These are phyloP conservation scores for Catharus minimus DNA, from an alignment of 2,113 vertebrate species.

Conservation along the genomic window DNA sequence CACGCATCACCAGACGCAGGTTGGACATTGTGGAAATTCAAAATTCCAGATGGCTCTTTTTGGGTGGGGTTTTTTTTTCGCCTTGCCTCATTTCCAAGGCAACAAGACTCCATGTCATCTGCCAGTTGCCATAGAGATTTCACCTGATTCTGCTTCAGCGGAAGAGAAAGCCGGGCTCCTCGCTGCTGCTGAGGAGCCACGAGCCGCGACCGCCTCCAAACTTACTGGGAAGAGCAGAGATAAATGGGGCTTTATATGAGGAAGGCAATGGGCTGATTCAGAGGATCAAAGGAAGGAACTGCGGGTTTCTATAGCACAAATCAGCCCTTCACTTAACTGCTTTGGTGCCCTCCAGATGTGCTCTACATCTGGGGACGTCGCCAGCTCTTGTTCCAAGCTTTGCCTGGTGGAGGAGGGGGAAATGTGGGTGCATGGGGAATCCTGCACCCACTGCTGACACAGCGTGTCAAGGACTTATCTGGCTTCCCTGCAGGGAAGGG, in stretches of 20 bases:
- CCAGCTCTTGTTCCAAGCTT: neutral
- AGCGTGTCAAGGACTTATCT: neutral
- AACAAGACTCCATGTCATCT: slow-evolving; percentile 73
- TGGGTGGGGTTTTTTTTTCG: slow-evolving; percentile 27
- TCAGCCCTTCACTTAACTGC: slow-evolving; percentile 47
- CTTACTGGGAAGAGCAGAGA: slow-evolving; percentile 2
- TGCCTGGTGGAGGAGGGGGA: neutral
- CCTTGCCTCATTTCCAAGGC: slow-evolving; percentile 71
- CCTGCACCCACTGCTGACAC: neutral
- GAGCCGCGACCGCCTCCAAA: neutral
- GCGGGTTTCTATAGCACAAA: slow-evolving; percentile 36
- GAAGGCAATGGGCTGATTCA: slow-evolving; percentile 55
- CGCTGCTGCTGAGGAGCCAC: neutral
- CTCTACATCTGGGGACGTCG: neutral
- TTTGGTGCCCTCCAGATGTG: slow-evolving; percentile 49
- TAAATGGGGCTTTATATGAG: slow-evolving; percentile 46
- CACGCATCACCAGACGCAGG: neutral
- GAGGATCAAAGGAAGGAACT: slow-evolving; percentile 46
- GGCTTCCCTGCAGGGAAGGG: neutral
- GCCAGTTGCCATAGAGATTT: slow-evolving; percentile 77
- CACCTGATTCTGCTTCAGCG: slow-evolving; percentile 67
- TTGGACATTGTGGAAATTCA: slow-evolving; percentile 53
- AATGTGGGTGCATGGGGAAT: neutral
- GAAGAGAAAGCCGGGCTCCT: slow-evolving; percentile 45
- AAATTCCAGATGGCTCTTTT: slow-evolving; percentile 54